Evolutionary conservation across 2,113 vertebrate genomes (phyloP), one percentile per base, ranked within the genome.

Genomic region (Gopherus evgoodei): DNA sequence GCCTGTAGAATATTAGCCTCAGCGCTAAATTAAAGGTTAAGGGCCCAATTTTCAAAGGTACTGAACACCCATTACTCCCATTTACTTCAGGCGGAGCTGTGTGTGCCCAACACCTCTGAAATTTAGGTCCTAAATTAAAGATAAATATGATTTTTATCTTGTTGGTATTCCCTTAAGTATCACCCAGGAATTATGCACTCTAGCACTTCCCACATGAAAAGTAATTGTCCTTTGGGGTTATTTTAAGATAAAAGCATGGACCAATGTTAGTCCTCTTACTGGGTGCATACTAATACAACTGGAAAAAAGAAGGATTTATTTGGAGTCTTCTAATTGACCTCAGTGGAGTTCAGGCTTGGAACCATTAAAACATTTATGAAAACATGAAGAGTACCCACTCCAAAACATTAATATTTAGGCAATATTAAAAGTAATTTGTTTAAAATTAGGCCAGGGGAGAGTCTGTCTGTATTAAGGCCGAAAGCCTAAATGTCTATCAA

Each of bases 371-470:
- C 82, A 81, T 96, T 98, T 94, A 93, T 97, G 83, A 97, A 97
- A 96, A 84, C 85, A 94, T 90, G 94, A 97, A 94, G 29, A 91
- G 83, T 84, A 93, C 76, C 87, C 93, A 87, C 80, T 95, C 94
- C 97, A 95, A 97, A 98, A 96, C 49, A 95, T 93, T 93, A 85
- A 97, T 93, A n/a, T 95, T 88, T 88, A 95, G 94, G 52, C 91
- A 82, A 91, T 93, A 95, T 97, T 97, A 95, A 97, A 97, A 97
- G 80, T 44, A 94, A 97, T 97, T 91, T 97, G 50, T 96, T 97
- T 93, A 86, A 97, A 98, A 98, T 95, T 93, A 94, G 72, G 80
- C 90, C 16, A 9, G 88, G 42, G n/a, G 44, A 82, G 25, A 95
- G 21, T n/a, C 83, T 0, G 0, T 17, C 22, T 91, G 65, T 8